Evolutionary conservation across 2,888 invertebrate species (phyloP).

Genomic region (Xestia rhomboidea): DNA sequence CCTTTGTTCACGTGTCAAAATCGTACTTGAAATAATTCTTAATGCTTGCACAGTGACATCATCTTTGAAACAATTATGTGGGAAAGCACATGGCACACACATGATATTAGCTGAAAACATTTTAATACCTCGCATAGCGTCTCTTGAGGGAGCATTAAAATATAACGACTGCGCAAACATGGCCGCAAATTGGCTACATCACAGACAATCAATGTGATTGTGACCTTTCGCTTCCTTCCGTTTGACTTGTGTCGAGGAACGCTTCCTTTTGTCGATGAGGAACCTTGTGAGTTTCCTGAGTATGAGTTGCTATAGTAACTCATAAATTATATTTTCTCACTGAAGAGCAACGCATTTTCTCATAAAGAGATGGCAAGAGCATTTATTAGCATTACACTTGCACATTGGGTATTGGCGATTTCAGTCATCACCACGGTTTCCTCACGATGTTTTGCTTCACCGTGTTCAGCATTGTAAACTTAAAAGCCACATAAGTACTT

Average conservation of each 20-base stretch:
- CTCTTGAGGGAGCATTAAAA: slow-evolving; percentile 42
- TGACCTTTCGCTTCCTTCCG: slow-evolving; percentile 45
- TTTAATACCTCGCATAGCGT: slow-evolving; percentile 26
- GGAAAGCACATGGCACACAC: slow-evolving; percentile 59
- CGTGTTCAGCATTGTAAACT: neutral
- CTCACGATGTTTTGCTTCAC: neutral
- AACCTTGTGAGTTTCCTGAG: slow-evolving; percentile 34
- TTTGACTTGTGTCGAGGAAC: slow-evolving; percentile 24
- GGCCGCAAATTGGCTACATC: slow-evolving; percentile 13
- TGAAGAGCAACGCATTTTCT: neutral
- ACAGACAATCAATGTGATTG: slow-evolving; percentile 21
- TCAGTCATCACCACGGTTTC: neutral
- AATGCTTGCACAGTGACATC: slow-evolving; percentile 52
- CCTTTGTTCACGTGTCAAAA: slow-evolving; percentile 10
- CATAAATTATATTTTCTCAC: neutral
- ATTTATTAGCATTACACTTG: neutral
- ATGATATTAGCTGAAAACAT: slow-evolving; percentile 49
- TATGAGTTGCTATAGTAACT: slow-evolving; percentile 3
- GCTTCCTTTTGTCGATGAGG: slow-evolving; percentile 41
- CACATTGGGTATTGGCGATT: neutral
- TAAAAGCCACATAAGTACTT: neutral
- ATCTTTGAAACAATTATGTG: slow-evolving; percentile 26
- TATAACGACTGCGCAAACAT: slow-evolving; percentile 26
- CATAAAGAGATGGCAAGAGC: neutral
- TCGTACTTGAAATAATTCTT: slow-evolving; percentile 32